Conservation (phyloP, 2,888 invertebrate species). For the Troides oblongomaculatus region DNA sequence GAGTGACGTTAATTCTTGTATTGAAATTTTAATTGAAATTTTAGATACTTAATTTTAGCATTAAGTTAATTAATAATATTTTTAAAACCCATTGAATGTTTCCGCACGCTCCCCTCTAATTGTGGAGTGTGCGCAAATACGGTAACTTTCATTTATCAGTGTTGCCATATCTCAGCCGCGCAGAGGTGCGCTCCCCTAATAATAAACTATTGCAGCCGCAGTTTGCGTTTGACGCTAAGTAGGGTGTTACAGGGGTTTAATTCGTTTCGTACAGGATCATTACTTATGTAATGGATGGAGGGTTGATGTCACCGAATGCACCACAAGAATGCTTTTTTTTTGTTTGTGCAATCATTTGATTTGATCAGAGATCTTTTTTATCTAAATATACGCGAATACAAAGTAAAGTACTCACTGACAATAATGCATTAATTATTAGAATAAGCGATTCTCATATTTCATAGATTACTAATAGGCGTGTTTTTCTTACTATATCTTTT, state of each 20-base stretch:
- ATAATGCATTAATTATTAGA: too few species aligned
- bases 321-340: neutral
- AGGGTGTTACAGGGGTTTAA: conserved; percentile 29
- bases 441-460: too few species aligned
- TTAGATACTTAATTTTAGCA: neutral
- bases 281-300: conserved; percentile 19
- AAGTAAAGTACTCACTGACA: too few species aligned
- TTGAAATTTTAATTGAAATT: too few species aligned
- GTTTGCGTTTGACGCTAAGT: conserved; percentile 26
- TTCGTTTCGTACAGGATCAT: conserved; percentile 25
- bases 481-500: too few species aligned
- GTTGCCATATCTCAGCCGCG: conserved; percentile 18
- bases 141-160: conserved; percentile 27
- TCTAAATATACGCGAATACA: too few species aligned
- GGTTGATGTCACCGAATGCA: conserved; percentile 1
- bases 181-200: conserved; percentile 27
- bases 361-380: neutral
- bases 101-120: conserved; percentile 18
- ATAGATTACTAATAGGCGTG: too few species aligned
- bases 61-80: neutral
- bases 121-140: conserved; percentile 26
- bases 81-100: conserved; percentile 1
- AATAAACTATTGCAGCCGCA: conserved; percentile 27
- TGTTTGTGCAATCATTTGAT: neutral
- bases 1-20: too few species aligned